A percentile compares a stretch with the other conserved stretches of the same genome.
Conservation (phyloP, 2,888 invertebrate genomes). For the Athetis lepigone region DNA sequence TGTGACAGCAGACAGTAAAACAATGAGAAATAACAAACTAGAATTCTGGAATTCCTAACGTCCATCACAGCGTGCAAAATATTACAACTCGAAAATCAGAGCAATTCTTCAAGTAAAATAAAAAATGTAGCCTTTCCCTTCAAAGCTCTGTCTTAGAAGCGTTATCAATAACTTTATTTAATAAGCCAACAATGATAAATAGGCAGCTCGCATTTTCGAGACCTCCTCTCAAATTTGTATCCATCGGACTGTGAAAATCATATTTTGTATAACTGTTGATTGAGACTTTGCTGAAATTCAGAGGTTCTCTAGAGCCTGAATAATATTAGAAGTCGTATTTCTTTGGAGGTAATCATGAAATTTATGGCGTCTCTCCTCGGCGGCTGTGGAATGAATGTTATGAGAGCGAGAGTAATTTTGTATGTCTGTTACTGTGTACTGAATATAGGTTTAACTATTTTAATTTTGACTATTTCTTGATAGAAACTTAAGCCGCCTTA, state of each 20-base stretch:
- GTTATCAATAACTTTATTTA: conserved; percentile 63
- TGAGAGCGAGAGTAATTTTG: conserved; percentile 23
- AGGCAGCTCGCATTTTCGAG: conserved; percentile 57
- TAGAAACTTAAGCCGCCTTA: too few relatives aligned
- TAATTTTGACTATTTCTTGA: too few relatives aligned
- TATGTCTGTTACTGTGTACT: conserved; percentile 24
- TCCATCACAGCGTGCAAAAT: conserved; percentile 6
- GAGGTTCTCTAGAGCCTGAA: conserved; percentile 50
- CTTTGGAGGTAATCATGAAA: conserved; percentile 59
- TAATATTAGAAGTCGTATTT: conserved; percentile 60
- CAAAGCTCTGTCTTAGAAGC: conserved; percentile 38
- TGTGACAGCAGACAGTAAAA: too few relatives aligned
- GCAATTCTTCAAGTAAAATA: conserved; percentile 39
- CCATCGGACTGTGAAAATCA: conserved; percentile 68
- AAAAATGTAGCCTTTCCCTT: conserved; percentile 18
- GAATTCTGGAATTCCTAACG: conserved; percentile 1
- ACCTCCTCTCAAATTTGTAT: conserved; percentile 64
- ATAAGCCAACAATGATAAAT: conserved; percentile 66
- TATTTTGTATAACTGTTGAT: conserved; percentile 61
- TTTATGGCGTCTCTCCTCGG: conserved; percentile 50
- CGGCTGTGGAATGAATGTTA: conserved; percentile 44
- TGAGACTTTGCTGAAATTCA: conserved; percentile 50
- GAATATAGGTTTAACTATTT: too few relatives aligned
- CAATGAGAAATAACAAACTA: too few relatives aligned
- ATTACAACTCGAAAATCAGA: conserved; percentile 32